Evolutionary conservation across 1,140 invertebrate species (phyloP).

Genomic region (Macrotrachela quadricornifera): DNA sequence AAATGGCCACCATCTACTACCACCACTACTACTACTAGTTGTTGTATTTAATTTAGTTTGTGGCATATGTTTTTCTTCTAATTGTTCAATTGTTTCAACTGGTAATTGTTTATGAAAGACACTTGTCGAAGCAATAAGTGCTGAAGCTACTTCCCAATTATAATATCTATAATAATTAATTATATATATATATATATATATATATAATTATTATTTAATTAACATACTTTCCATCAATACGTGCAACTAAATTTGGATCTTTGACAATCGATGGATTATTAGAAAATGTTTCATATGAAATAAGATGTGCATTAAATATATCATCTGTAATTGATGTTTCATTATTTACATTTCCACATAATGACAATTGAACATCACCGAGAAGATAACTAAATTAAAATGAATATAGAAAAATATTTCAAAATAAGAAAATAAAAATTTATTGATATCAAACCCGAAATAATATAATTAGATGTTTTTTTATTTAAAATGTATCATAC

Average conservation of each 20-base stretch:
- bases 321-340: slow-evolving; percentile 31
- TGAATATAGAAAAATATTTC: too few species aligned
- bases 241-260: slow-evolving; percentile 63
- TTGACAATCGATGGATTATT: slow-evolving; percentile 48
- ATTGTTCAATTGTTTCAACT: slow-evolving; percentile 18
- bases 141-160: slow-evolving; percentile 63
- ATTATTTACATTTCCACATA: background rate
- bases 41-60: slow-evolving; percentile 14
- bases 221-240: slow-evolving; percentile 51
- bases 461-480: too few species aligned
- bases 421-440: too few species aligned
- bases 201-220: too few species aligned
- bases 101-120: slow-evolving; percentile 60
- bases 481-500: too few species aligned
- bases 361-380: background rate
- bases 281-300: slow-evolving; percentile 59
- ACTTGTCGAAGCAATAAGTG: slow-evolving; percentile 58
- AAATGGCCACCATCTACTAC: slow-evolving; percentile 8
- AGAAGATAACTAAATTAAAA: background rate
- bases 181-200: too few species aligned
- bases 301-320: slow-evolving; percentile 48
- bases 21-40: slow-evolving; percentile 1
- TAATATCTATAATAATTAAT: too few species aligned
- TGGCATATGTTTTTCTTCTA: slow-evolving; percentile 32
- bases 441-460: too few species aligned